Evolutionary conservation across 1,140 invertebrate genomes (phyloP), one percentile per base, ranked within the genome.

Genomic region (Microvelia longipes): DNA sequence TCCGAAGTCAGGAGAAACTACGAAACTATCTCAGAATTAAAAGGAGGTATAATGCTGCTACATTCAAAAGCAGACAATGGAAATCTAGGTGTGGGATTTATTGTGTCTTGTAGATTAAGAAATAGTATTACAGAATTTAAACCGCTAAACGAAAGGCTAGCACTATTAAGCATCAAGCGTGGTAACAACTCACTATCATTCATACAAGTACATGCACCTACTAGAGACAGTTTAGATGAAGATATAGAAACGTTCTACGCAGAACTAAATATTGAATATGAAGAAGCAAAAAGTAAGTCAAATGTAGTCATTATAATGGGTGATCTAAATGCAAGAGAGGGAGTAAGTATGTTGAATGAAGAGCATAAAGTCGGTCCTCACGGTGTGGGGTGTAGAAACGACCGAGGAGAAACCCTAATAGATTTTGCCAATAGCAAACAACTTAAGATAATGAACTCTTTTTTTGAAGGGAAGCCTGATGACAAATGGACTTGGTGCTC

Each of bases 1-100:
- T 26, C 67, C 24, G 67, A 68, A 68, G 29, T 68, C 14, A 29
- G 67, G 30, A 68, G 67, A 68, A 68, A 68, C 35, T n/a, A 1
- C 1, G 67, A 68, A 28, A n/a, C 29, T 2, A 68, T 68, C 15
- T 26, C 27, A 25, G 29, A 68, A 35, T 29, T n/a, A 35, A 68
- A 29, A 50, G 28, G 67, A 26, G 67, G 67, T 35, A n/a, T 30
- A n/a, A 68, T 35, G 19, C 27, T 30, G 15, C 24, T 68, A n/a
- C 29, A 35, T 35, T 68, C 29, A 24, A 68, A 29, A n/a, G 27
- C 67, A 14, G 28, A 29, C 28, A 64, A 64, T 24, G 62, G 62
- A 2, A 64, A 64, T 64, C 25, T 64, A 64, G 62, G 62, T 64
- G 62, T 64, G 25, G 62, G 62, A 64, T 64, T 64, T 24, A 24